These are phyloP conservation scores for Malacosoma neustria DNA, from an alignment of 2,888 invertebrate genomes.

Conservation along the genomic window DNA sequence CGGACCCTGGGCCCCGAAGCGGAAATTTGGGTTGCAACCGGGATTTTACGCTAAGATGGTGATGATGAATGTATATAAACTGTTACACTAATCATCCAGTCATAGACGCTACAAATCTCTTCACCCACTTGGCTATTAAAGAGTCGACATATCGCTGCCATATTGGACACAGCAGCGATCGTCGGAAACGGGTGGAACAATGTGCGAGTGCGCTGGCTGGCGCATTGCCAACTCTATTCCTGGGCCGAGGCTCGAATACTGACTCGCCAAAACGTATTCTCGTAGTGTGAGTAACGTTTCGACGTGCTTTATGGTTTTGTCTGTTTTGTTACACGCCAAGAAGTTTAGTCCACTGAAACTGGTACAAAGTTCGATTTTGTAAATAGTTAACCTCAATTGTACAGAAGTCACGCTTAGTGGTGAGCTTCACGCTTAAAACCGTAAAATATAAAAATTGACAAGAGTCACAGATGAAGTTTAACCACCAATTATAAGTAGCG, in stretches of 20 bases:
- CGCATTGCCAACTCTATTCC: constrained; percentile 47
- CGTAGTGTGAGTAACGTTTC: constrained; percentile 43
- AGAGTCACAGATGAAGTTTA: too few relatives aligned
- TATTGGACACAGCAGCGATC: constrained; percentile 19
- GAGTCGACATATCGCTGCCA: neutral
- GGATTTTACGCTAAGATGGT: too few relatives aligned
- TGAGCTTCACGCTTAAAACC: too few relatives aligned
- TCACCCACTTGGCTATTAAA: neutral
- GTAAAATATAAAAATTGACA: too few relatives aligned
- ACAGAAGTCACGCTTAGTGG: too few relatives aligned
- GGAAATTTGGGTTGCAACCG: too few relatives aligned
- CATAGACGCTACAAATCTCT: neutral
- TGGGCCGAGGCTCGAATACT: constrained; percentile 61
- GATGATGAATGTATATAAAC: too few relatives aligned
- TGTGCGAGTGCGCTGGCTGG: constrained; percentile 42
- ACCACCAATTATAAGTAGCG: too few relatives aligned
- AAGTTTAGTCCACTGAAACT: too few relatives aligned
- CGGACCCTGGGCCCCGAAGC: too few relatives aligned
- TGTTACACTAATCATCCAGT: neutral
- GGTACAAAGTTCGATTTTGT: too few relatives aligned
- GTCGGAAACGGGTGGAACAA: constrained; percentile 47
- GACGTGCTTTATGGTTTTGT: neutral
- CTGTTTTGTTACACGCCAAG: neutral
- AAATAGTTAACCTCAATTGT: too few relatives aligned
- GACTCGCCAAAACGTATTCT: constrained; percentile 56